Conservation (phyloP, 1,140 invertebrate species). For the Lasaia peninsularis region DNA sequence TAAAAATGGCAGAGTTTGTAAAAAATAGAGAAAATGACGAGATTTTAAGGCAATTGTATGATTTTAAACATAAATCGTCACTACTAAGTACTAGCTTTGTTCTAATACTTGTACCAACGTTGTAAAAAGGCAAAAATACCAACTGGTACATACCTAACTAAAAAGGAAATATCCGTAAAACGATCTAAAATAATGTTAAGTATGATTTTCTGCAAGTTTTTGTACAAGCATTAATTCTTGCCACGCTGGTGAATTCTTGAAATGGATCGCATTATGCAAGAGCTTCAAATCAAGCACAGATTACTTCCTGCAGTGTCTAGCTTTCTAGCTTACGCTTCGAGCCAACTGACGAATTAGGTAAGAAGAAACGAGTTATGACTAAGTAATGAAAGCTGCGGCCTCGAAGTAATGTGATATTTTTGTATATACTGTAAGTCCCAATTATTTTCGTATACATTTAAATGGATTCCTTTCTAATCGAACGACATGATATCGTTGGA, state of each 20-base stretch:
- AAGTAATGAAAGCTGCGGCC: slow-evolving; percentile 75
- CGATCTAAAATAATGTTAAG: neutral
- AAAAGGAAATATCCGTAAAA: too few relatives aligned
- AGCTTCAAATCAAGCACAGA: slow-evolving; percentile 15
- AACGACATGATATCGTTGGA: slow-evolving; percentile 58
- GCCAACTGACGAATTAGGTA: slow-evolving; percentile 60
- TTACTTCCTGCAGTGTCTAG: slow-evolving; percentile 55
- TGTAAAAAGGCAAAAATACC: too few relatives aligned
- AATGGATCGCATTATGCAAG: slow-evolving; percentile 1
- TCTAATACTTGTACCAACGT: too few relatives aligned
- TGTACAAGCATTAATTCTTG: slow-evolving; percentile 1
- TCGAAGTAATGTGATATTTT: slow-evolving; percentile 78
- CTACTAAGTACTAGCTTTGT: too few relatives aligned
- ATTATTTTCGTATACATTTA: slow-evolving; percentile 77
- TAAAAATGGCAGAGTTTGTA: too few relatives aligned
- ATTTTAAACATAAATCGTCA: too few relatives aligned
- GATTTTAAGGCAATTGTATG: too few relatives aligned
- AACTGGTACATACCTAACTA: too few relatives aligned
- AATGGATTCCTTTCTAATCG: slow-evolving; percentile 72
- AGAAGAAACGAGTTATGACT: slow-evolving; percentile 68
- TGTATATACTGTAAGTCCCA: slow-evolving; percentile 76
- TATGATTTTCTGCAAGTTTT: slow-evolving; percentile 2
- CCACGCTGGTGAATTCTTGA: neutral
- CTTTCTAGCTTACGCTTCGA: slow-evolving; percentile 68
- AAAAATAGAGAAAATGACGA: too few relatives aligned